A percentile compares a stretch with the other conserved stretches of the same genome.
phyloP scores from a whole-genome alignment of 2,113 vertebrate species.

The Eptesicus fuscus region DNA sequence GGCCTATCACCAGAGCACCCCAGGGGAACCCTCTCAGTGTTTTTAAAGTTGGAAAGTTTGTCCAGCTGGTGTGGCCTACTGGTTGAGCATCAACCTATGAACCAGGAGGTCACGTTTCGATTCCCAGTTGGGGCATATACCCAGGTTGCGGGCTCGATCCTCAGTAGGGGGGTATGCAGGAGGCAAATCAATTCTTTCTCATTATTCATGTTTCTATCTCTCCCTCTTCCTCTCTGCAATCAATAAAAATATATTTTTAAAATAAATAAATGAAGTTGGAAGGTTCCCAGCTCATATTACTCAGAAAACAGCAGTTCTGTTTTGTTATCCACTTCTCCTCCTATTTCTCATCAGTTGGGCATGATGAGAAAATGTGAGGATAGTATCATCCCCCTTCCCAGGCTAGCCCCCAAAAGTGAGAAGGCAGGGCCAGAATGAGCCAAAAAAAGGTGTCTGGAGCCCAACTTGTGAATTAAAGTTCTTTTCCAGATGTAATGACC shows the following conservation, averaged over 20 bases:
- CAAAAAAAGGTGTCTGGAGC: not conserved
- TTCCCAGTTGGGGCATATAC: too few relatives aligned
- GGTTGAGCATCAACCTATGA: too few relatives aligned
- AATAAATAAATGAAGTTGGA: not conserved
- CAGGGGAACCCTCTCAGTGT: not conserved
- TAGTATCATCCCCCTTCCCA: too few relatives aligned
- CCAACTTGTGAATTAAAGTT: not conserved
- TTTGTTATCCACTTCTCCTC: not conserved
- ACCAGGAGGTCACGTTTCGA: too few relatives aligned
- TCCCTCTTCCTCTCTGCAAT: too few relatives aligned
- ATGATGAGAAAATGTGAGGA: not conserved
- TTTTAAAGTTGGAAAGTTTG: not conserved
- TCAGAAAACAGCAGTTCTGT: not conserved
- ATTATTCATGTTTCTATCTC: too few relatives aligned
- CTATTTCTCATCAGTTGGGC: not conserved
- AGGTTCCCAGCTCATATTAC: not conserved
- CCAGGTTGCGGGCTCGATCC: too few relatives aligned
- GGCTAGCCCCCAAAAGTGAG: not conserved
- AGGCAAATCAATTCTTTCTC: too few relatives aligned
- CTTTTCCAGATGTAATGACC: conserved; percentile 34
- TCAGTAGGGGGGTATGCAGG: too few relatives aligned
- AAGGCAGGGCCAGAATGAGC: not conserved
- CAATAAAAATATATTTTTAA: too few relatives aligned
- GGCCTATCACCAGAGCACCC: not conserved
- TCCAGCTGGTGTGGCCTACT: too few relatives aligned